Base-by-base conservation (phyloP, 2,888 invertebrate genomes). In the Hesperia comma region DNA sequence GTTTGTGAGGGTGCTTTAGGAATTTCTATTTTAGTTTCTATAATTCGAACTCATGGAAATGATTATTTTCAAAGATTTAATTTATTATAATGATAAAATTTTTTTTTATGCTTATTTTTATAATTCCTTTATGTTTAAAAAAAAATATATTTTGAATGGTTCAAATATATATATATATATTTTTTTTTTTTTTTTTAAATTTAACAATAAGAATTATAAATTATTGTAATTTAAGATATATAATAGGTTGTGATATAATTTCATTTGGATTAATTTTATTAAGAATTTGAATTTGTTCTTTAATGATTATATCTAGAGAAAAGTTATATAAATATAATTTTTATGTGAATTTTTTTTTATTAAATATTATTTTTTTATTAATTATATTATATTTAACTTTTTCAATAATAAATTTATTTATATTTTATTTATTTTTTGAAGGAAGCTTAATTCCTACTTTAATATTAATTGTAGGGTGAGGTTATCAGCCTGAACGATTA, bases 391-490 rank as follows among this genome's bases (percentile, higher is more conserved):
- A 87, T 86, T 74, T 94, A 75, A 93, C 93, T 82, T 95, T 95
- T 94, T 87, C 82, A 67, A 81, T 84, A 6, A 82, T 92, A 81
- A 94, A 93, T 93, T 87, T 95, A 80, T 90, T 95, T 88, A 75
- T 93, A 77, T 95, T 95, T 94, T 95, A 95, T 94, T 88, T 95
- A 84, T 94, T 94, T 93, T 96, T 95, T 95, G 95, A 95, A 68
- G 84, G 91, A 2, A 94, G 94, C 3, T 90, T 95, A 85, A 94
- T 96, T 88, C 95, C 95, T 15, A 94, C 94, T 17, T 93, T 95
- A 84, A 80, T 95, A 77, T 92, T 95, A 85, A 94, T 96, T 94
- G 82, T 95, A 76, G 94, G 94, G 0, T 95, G 95, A 60, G 95
- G 95, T 0, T 94, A 94, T 88, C 95, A 95, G 75, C 94, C 94